Conservation (phyloP, 2,113 vertebrate genomes). For the Choloepus hoffmanni region DNA sequence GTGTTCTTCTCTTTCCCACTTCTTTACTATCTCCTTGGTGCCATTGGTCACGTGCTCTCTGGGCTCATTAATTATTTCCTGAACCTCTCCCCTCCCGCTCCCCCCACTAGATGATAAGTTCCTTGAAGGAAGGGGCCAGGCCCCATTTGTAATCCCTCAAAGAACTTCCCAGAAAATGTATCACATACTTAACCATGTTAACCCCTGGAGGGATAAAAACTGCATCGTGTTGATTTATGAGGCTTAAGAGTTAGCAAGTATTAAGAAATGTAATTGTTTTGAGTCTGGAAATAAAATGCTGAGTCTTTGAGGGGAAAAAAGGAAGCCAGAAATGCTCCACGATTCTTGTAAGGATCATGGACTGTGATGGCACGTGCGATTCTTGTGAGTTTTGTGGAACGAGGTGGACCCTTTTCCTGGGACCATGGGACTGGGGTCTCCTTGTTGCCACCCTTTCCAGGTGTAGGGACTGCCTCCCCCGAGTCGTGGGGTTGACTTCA, state of each 20-base stretch:
- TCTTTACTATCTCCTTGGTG: neutral
- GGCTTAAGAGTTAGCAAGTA: neutral
- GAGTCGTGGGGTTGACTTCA: neutral
- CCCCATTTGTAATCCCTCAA: neutral
- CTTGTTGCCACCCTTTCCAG: neutral
- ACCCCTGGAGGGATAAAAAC: neutral
- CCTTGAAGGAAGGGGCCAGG: neutral
- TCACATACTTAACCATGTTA: neutral
- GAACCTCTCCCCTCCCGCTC: neutral
- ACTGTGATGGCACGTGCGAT: neutral
- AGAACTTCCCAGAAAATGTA: slow-evolving; percentile 34
- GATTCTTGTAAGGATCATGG: neutral
- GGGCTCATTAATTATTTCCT: slow-evolving; percentile 36
- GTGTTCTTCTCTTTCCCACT: neutral
- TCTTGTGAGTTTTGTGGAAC: neutral
- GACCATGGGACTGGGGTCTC: neutral
- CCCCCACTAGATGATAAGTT: neutral
- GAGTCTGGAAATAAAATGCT: neutral
- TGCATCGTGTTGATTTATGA: neutral
- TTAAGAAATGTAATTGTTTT: neutral
- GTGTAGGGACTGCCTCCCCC: neutral
- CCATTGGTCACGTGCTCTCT: neutral
- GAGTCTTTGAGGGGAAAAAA: neutral
- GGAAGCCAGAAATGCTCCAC: neutral
- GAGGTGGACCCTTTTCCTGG: neutral